Conservation (phyloP, 2,797 vertebrate species). For the Thamnophis elegans region DNA sequence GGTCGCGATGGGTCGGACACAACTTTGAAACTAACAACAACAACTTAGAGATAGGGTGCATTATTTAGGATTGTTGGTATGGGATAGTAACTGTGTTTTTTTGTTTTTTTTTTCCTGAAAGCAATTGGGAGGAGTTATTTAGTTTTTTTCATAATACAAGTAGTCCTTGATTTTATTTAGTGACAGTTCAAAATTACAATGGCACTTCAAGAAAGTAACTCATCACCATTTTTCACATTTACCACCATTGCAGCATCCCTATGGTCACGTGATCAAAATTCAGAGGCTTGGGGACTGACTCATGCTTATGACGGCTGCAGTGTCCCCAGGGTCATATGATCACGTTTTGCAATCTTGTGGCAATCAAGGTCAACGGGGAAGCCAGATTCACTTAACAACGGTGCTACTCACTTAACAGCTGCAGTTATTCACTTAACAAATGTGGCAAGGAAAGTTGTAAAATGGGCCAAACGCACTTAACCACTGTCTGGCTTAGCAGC, state of each 20-base stretch:
- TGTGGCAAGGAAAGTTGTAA: background rate
- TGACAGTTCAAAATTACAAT: background rate
- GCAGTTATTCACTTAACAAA: background rate
- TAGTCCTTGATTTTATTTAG: background rate
- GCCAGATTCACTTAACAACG: background rate
- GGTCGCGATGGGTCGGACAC: too few relatives aligned
- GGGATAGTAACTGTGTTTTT: background rate
- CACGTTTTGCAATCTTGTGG: background rate
- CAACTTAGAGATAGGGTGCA: background rate
- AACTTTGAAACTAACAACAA: too few relatives aligned
- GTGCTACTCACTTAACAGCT: too few relatives aligned
- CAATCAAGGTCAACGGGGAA: background rate
- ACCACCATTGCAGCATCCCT: background rate
- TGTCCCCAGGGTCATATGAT: background rate
- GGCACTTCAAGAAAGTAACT: background rate
- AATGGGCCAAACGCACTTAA: background rate
- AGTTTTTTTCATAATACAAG: background rate
- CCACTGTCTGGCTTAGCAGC: background rate
- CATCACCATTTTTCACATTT: background rate
- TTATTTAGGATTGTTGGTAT: background rate
- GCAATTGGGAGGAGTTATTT: background rate
- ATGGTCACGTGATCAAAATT: background rate
- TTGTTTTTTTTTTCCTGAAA: background rate
- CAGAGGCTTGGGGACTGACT: background rate
- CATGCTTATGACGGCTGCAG: background rate